These are phyloP conservation scores for Tor tambroides DNA, from an alignment of 2,113 vertebrate genomes.

Conservation along the genomic window DNA sequence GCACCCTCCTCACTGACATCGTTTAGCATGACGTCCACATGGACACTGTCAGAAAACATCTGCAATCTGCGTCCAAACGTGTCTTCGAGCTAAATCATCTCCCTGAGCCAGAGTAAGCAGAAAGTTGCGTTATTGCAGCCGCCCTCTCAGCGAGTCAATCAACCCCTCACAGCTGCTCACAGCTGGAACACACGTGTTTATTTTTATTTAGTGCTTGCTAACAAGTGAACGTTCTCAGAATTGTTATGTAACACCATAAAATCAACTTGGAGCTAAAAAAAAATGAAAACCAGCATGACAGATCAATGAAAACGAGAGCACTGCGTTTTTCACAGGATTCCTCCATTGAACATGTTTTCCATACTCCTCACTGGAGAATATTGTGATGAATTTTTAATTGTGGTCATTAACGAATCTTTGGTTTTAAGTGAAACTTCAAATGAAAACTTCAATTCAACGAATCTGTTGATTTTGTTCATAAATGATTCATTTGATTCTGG, in stretches of 20 bases:
- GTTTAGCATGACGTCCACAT: neutral
- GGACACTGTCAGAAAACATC: constrained; percentile 17
- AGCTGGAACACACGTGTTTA: constrained; percentile 28
- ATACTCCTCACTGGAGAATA: neutral
- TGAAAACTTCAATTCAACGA: neutral
- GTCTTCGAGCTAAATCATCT: neutral
- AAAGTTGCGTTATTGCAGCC: neutral
- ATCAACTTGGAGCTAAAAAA: neutral
- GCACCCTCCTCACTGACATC: neutral
- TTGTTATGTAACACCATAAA: neutral
- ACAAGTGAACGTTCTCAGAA: neutral
- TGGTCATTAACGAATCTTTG: neutral
- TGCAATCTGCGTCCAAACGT: neutral
- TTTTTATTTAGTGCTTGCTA: constrained; percentile 29
- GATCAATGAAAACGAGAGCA: neutral
- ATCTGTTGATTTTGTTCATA: neutral
- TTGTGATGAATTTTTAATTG: neutral
- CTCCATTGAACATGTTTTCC: neutral
- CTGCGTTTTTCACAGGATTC: neutral
- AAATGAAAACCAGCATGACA: neutral
- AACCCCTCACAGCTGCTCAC: neutral
- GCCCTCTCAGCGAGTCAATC: neutral
- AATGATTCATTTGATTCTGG: neutral
- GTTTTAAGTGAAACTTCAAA: neutral
- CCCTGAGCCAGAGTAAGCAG: neutral